Evolutionary conservation across 2,888 invertebrate genomes (phyloP).

Genomic region (Tolmerus cingulatus): DNA sequence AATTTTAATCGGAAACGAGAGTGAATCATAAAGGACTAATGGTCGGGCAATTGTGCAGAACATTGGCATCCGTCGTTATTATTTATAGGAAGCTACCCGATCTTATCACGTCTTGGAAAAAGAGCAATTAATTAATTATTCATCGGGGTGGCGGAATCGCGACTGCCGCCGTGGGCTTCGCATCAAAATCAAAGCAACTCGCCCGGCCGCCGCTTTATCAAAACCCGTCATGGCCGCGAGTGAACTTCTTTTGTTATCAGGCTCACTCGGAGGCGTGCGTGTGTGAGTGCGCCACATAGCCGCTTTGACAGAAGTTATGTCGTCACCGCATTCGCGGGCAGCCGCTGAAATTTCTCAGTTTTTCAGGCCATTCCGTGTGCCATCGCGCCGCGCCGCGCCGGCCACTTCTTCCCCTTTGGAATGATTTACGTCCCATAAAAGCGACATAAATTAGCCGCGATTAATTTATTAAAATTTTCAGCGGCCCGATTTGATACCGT

Average conservation of each 20-base stretch:
- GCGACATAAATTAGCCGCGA: slow-evolving; percentile 37
- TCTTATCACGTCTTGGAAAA: not conserved
- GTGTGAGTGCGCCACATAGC: not conserved
- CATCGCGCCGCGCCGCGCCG: slow-evolving; percentile 10
- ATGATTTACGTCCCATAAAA: slow-evolving; percentile 39
- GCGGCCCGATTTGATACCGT: slow-evolving; percentile 16
- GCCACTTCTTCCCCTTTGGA: slow-evolving; percentile 17
- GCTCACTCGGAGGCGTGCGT: not conserved
- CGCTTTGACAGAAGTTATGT: not conserved
- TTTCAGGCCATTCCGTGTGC: not conserved
- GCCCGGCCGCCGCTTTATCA: not conserved
- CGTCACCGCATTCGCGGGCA: not conserved
- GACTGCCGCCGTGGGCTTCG: not conserved
- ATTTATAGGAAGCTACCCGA: not conserved
- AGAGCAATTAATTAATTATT: slow-evolving; percentile 33
- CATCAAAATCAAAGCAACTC: not conserved
- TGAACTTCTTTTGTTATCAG: not conserved
- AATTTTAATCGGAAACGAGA: not conserved
- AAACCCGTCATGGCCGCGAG: not conserved
- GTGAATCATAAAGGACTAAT: not conserved
- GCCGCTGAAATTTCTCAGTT: slow-evolving; percentile 23
- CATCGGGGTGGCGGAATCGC: not conserved
- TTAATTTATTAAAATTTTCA: slow-evolving; percentile 36
- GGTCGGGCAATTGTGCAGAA: not conserved
- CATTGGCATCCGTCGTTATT: not conserved